These are phyloP conservation scores for Rhodinocichla rosea DNA, from an alignment of 2,113 vertebrate species.

Conservation along the genomic window DNA sequence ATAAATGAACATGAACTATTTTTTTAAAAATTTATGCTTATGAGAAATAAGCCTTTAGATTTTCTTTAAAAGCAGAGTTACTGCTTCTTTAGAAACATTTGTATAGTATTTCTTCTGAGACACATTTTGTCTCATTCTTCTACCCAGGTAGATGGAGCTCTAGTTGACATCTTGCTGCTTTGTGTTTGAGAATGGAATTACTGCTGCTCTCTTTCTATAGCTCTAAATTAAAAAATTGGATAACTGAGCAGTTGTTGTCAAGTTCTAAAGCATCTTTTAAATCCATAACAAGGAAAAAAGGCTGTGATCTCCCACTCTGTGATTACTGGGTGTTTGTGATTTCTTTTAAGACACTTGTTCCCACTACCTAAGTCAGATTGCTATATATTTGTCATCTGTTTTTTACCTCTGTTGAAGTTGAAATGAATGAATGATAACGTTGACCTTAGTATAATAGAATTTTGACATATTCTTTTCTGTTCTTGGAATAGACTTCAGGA, in stretches of 20 bases:
- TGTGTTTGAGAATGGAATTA: not conserved
- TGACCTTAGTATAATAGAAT: slow-evolving; percentile 5
- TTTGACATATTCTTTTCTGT: slow-evolving; percentile 25
- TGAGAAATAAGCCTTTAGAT: not conserved
- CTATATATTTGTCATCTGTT: not conserved
- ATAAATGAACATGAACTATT: not conserved
- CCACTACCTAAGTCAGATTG: not conserved
- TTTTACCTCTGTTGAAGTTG: not conserved
- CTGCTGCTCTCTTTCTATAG: not conserved
- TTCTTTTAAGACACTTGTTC: not conserved
- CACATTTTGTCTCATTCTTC: not conserved
- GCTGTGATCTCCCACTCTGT: not conserved
- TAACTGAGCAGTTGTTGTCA: not conserved
- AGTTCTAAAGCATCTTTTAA: not conserved
- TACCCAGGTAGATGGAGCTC: not conserved
- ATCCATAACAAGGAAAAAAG: not conserved
- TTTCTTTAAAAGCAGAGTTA: not conserved
- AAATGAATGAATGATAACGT: not conserved
- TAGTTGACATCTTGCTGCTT: not conserved
- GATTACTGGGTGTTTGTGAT: not conserved
- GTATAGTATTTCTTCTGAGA: not conserved
- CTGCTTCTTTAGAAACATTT: not conserved
- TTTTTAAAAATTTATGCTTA: not conserved
- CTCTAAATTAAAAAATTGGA: not conserved
- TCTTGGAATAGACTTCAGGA: slow-evolving; percentile 41